A percentile compares a stretch with the other conserved stretches of the same genome.
These are phyloP conservation scores for Sarcophaga carnaria DNA, from an alignment of 2,888 invertebrate genomes.

Conservation along the genomic window DNA sequence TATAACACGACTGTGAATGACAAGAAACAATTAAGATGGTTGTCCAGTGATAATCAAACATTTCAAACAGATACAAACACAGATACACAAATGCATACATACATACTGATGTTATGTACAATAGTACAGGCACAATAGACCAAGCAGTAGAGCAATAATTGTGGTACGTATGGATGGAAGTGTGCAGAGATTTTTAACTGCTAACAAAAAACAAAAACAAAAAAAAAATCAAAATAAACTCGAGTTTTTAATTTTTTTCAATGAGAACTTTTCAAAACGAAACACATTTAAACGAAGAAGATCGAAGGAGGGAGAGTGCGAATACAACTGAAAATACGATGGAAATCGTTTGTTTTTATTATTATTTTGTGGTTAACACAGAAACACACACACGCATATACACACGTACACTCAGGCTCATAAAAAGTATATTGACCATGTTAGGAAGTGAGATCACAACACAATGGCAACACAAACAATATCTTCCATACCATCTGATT, in stretches of 20 bases:
- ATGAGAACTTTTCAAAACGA: not conserved
- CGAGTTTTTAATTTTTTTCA: not conserved
- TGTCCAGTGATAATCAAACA: conserved; percentile 70
- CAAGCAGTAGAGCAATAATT: not conserved
- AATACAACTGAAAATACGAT: not conserved
- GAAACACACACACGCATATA: not conserved
- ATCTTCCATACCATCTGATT: conserved; percentile 23
- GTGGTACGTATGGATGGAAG: not conserved
- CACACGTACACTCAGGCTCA: conserved; percentile 1
- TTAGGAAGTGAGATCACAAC: conserved; percentile 66
- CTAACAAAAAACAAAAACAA: no score
- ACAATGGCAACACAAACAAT: conserved; percentile 43
- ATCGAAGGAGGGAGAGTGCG: not conserved
- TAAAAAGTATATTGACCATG: conserved; percentile 60
- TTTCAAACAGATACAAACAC: conserved; percentile 35
- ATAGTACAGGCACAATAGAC: not conserved
- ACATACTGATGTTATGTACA: not conserved
- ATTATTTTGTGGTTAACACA: not conserved
- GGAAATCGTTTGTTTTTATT: not conserved
- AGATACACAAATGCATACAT: not conserved
- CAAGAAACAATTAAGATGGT: conserved; percentile 72
- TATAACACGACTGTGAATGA: conserved; percentile 67
- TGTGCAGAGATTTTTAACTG: not conserved
- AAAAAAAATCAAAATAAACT: no score
- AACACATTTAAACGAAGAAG: not conserved